These are phyloP conservation scores for Ranitomeya imitator DNA, from an alignment of 2,113 vertebrate genomes.

Conservation along the genomic window DNA sequence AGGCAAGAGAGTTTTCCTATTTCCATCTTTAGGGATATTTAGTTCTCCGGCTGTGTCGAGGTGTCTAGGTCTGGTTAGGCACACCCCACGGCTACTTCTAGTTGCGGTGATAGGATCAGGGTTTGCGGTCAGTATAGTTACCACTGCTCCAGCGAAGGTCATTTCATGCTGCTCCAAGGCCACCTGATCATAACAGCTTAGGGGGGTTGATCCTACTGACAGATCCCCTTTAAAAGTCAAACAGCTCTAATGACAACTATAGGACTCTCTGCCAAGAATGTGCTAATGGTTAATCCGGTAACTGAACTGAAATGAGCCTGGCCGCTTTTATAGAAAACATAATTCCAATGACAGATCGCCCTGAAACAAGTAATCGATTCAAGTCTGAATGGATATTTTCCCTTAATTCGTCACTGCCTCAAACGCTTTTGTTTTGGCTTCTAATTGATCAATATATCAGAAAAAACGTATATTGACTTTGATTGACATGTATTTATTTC, in stretches of 20 bases:
- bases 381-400: background rate
- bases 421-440: background rate
- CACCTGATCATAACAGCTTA: no score
- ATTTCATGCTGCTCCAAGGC: no score
- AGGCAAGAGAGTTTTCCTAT: no score
- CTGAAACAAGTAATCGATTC: background rate
- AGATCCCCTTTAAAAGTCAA: no score
- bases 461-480: background rate
- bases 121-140: no score
- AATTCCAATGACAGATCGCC: background rate
- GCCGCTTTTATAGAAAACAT: background rate
- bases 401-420: background rate
- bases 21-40: no score
- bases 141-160: no score
- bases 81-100: no score
- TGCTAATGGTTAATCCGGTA: background rate
- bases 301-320: background rate
- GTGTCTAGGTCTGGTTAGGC: no score
- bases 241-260: background rate
- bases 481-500: background rate
- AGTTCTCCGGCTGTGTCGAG: no score
- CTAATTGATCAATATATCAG: background rate
- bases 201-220: no score
- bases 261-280: background rate
- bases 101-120: no score